Base-by-base conservation (phyloP, 1,140 invertebrate genomes). In the Propsilocerus akamusi region DNA sequence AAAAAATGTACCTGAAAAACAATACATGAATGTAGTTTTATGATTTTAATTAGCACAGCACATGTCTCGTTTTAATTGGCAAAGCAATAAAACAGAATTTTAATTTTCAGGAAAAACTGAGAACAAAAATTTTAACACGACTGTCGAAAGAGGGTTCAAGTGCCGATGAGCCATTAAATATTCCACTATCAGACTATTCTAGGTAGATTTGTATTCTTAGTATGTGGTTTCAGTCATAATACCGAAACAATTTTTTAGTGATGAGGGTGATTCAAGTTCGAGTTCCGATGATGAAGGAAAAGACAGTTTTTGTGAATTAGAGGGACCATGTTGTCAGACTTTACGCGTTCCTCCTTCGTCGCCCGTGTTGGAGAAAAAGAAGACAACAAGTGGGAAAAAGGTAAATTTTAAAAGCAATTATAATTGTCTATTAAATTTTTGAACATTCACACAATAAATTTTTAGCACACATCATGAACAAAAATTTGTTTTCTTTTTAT, bases 161-260 rank as follows among this genome's bases (percentile, higher is more conserved):
- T 64, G 84, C 86, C 10, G 86, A 90, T 57, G 85, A 89, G 60
- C 86, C 86, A 20, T 78, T 81, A 0, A 88, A 88, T 63, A 86
- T 91, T 52, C 74, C 78, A 48, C 63, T 91, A 10, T 86, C 84
- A 26, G 85, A 88, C 67, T 87, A 88, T 59, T 86, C 85, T 0
- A 88, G 84, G 85, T 86, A 68, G 49, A 11, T 30, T 10, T 5
- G 10, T 25, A 17, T 48, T 23, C 11, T 26, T 25, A 26, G 2
- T 25, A 26, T 17, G 22, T 37, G 20, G 37, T 49, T 49, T 23
- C 26, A 32, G 26, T n/a, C 30, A 49, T 47, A 24, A 47, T 37
- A 50, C 23, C 17, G 11, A 52, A 49, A 48, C 26, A 52, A 22
- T 32, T 37, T 59, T 55, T 41, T 55, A 85, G 82, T 65, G 81